These are phyloP conservation scores for Nycticorax nycticorax DNA, from an alignment of 2,113 vertebrate species.

Conservation along the genomic window DNA sequence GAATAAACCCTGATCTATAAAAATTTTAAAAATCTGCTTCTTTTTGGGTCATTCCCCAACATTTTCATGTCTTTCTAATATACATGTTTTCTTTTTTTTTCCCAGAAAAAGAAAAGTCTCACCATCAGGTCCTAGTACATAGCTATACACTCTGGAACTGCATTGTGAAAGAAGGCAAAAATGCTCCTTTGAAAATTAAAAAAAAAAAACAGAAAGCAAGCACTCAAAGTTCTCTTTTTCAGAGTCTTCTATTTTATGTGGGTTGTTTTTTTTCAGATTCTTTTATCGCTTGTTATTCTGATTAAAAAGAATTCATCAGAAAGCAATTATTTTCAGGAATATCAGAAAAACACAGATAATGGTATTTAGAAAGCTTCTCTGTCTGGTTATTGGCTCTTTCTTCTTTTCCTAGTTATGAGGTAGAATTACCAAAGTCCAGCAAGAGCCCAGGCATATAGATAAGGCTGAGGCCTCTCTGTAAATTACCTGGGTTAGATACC, in stretches of 20 bases:
- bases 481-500: neutral
- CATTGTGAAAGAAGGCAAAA: neutral
- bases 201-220: neutral
- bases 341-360: neutral
- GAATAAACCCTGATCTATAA: neutral
- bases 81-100: neutral
- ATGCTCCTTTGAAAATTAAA: fast-evolving
- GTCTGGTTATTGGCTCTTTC: neutral
- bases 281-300: neutral
- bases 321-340: neutral
- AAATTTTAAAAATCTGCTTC: neutral
- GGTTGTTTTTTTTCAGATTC: neutral
- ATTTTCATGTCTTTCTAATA: neutral
- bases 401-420: neutral
- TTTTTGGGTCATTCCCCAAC: neutral
- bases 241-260: neutral
- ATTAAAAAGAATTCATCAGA: neutral
- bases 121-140: neutral
- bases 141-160: neutral
- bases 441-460: neutral
- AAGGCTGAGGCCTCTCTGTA: neutral
- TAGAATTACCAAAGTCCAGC: neutral
- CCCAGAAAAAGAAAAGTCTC: neutral
- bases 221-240: neutral
- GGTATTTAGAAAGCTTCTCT: neutral